Base-by-base conservation (phyloP, 2,113 vertebrate species). In the Thunnus maccoyii region DNA sequence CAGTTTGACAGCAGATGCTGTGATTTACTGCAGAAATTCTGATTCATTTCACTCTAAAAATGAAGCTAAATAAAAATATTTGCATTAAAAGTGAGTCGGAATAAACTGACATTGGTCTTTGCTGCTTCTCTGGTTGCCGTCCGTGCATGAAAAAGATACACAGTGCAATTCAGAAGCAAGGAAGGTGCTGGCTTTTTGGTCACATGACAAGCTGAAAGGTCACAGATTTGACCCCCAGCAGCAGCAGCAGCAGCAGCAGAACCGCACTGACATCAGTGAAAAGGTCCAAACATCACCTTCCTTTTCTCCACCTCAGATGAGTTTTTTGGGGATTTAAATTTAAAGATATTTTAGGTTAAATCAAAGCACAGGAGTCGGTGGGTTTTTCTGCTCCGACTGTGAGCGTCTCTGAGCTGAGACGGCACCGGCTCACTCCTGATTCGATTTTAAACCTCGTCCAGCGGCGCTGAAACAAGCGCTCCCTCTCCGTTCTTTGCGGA, bases 221-320 rank as follows among this genome's bases (percentile, higher is more conserved):
- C 74, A 67, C 80, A 3, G 50, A 27, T 68, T 60, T 83, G 80
- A 80, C 81, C 84, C 62, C 68, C 46, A 14, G 50, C 8, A n/a
- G 7, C 48, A n/a, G 50, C 8, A n/a, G 7, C 48, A n/a, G 20
- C 20, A 20, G 20, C 22, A 36, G 51, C 32, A 16, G 12, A 65
- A 5, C 60, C 8, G 30, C 46, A n/a, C 48, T 22, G 18, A 36
- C 22, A 22, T 22, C 22, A 22, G 22, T 22, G 22, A 22, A 22
- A 22, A 22, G 22, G 22, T 22, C 22, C 32, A 36, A 36, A 36
- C 36, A 41, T 9, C 36, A 9, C 7, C 36, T 41, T 9, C 8
- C 6, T 22, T 22, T 22, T 22, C 36, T 41, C 36, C 36, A 2
- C 36, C 36, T 36, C 36, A 36, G 36, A 36, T 36, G 36, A 36